Conservation (phyloP, 2,113 vertebrate species). For the Picathartes gymnocephalus region DNA sequence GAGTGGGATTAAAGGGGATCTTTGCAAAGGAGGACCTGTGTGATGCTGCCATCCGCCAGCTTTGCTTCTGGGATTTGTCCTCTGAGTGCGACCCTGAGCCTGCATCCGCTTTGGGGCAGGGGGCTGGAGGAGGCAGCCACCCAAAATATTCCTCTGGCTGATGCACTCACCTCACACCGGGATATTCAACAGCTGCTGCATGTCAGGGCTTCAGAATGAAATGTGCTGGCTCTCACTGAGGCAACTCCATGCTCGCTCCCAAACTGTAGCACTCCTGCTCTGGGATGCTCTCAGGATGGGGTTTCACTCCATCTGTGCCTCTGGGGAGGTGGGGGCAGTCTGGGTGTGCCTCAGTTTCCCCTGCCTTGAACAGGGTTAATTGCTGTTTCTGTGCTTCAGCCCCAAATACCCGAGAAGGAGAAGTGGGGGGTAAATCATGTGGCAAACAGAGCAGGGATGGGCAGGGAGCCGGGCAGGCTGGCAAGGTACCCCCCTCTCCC, state of each 20-base stretch:
- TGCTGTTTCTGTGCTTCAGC: not conserved
- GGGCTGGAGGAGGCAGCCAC: not conserved
- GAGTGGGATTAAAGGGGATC: conserved; percentile 20
- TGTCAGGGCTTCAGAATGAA: not conserved
- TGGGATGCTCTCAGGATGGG: not conserved
- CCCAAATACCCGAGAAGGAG: not conserved
- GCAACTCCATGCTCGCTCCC: not conserved
- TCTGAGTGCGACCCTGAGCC: not conserved
- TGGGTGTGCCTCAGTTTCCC: not conserved
- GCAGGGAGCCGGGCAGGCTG: not conserved
- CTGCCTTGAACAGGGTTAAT: not conserved
- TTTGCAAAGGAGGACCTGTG: not conserved
- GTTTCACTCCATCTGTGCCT: not conserved
- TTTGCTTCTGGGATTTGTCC: not conserved
- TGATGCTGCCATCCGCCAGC: not conserved
- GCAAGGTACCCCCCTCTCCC: not conserved
- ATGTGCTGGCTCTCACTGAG: not conserved
- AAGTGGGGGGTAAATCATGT: fast-evolving
- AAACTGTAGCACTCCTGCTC: not conserved
- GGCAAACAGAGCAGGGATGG: not conserved
- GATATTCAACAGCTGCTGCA: conserved; percentile 19
- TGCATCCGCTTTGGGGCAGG: not conserved
- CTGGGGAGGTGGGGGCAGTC: not conserved
- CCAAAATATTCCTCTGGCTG: not conserved
- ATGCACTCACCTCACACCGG: fast-evolving